These are phyloP conservation scores for Theonella swinhoei DNA, from an alignment of 37 sponge, comb jelly and placozoan species.

Conservation along the genomic window DNA sequence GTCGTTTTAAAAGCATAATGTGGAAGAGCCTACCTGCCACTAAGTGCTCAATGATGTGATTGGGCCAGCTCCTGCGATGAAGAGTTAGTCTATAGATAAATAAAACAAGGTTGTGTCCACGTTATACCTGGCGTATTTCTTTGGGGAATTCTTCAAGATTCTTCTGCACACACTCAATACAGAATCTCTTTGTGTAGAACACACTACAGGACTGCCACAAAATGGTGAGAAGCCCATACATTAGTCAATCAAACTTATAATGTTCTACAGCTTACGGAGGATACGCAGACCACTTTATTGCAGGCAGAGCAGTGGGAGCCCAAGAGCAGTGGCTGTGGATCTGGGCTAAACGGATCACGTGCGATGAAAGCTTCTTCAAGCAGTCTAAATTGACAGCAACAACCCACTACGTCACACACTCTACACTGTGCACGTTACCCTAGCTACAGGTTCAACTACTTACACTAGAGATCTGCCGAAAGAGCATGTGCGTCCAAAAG, in stretches of 20 bases:
- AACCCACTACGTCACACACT: too few relatives aligned
- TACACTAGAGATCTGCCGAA: slow-evolving; percentile 59
- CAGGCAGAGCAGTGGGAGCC: slow-evolving; percentile 71
- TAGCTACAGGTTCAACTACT: slow-evolving; percentile 1
- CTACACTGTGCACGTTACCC: neutral
- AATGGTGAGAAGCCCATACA: neutral
- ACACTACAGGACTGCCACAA: slow-evolving; percentile 63
- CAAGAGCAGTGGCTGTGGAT: slow-evolving; percentile 59
- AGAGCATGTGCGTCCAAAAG: slow-evolving; percentile 54
- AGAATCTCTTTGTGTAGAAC: slow-evolving; percentile 84
- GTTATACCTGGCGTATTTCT: slow-evolving; percentile 73
- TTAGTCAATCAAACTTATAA: too few relatives aligned
- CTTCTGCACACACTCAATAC: slow-evolving; percentile 55
- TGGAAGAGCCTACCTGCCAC: too few relatives aligned
- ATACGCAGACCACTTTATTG: slow-evolving; percentile 62
- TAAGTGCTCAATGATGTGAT: neutral
- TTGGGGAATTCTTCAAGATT: slow-evolving; percentile 66
- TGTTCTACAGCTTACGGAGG: slow-evolving; percentile 25
- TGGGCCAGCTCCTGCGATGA: neutral
- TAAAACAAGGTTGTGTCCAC: too few relatives aligned
- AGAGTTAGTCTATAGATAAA: neutral
- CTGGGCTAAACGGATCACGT: slow-evolving; percentile 69
- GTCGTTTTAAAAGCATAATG: too few relatives aligned
- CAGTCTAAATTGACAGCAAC: slow-evolving; percentile 18
- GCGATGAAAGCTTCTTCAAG: slow-evolving; percentile 73